A percentile compares a stretch with the other conserved stretches of the same genome.
phyloP scores from a whole-genome alignment of 2,888 invertebrate genomes.

The Mythimna ferrago region DNA sequence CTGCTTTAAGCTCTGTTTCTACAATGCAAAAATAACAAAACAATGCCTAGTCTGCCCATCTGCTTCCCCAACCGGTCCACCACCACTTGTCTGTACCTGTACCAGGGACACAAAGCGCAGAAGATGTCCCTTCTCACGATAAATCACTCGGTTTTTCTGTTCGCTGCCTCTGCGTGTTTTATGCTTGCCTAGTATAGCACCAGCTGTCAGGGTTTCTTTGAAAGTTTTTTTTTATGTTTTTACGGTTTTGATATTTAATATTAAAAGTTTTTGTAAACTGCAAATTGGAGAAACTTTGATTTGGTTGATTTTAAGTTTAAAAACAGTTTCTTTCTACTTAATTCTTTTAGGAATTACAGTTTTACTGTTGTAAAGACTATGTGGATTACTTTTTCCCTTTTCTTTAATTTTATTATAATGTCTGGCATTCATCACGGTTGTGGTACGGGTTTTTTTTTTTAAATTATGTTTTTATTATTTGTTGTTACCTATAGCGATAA shows the following conservation, averaged over 20 bases:
- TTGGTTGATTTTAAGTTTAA: background rate
- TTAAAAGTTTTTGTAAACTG: constrained; percentile 17
- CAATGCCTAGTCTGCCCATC: constrained; percentile 28
- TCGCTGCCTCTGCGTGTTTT: constrained; percentile 81
- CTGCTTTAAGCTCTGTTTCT: background rate
- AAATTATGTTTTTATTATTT: no score
- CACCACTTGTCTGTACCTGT: constrained; percentile 72
- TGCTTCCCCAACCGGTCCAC: constrained; percentile 48
- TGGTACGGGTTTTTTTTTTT: no score
- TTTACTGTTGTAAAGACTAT: no score
- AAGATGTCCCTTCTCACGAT: constrained; percentile 87
- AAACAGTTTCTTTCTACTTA: background rate
- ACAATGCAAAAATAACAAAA: constrained; percentile 11
- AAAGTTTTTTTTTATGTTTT: constrained; percentile 29
- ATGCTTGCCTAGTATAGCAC: constrained; percentile 76
- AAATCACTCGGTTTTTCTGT: constrained; percentile 84
- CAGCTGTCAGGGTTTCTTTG: constrained; percentile 70
- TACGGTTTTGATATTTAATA: constrained; percentile 14
- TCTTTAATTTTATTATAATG: no score
- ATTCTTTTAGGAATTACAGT: no score
- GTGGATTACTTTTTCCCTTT: no score
- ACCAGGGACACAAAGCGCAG: constrained; percentile 77
- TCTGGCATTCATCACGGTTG: no score
- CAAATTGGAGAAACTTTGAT: constrained; percentile 4
- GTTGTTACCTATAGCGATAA: no score